A percentile compares a stretch with the other conserved stretches of the same genome.
Conservation (phyloP, 2,113 vertebrate species). For the Petaurus breviceps region DNA sequence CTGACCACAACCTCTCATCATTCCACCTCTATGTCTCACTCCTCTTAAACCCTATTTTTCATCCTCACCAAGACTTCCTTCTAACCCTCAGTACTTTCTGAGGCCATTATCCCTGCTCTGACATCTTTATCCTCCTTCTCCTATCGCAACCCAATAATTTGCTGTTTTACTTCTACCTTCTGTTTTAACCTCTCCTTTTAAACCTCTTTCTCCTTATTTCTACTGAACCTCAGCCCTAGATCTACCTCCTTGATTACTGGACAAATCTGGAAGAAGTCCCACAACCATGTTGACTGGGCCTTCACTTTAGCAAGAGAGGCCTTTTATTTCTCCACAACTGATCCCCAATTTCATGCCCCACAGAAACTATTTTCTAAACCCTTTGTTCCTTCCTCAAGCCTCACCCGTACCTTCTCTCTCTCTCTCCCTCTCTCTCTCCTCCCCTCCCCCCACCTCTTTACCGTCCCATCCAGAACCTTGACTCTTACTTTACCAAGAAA, state of each 20-base stretch:
- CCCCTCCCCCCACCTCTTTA: too few relatives aligned
- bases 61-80: neutral
- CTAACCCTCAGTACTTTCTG: neutral
- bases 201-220: neutral
- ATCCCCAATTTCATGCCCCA: too few relatives aligned
- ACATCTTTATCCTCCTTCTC: neutral
- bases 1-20: neutral
- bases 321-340: too few relatives aligned
- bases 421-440: too few relatives aligned
- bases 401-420: too few relatives aligned
- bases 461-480: too few relatives aligned
- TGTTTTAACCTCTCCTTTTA: neutral
- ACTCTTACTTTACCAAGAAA: too few relatives aligned
- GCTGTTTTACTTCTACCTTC: neutral
- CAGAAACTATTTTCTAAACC: too few relatives aligned
- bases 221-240: neutral
- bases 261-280: neutral
- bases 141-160: neutral
- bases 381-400: too few relatives aligned
- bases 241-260: neutral
- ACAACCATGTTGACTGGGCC: neutral
- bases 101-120: neutral
- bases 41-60: neutral
- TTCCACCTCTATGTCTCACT: neutral
- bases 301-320: neutral